Base-by-base conservation (phyloP, 2,888 invertebrate genomes). In the Stenotaenia linearis region DNA sequence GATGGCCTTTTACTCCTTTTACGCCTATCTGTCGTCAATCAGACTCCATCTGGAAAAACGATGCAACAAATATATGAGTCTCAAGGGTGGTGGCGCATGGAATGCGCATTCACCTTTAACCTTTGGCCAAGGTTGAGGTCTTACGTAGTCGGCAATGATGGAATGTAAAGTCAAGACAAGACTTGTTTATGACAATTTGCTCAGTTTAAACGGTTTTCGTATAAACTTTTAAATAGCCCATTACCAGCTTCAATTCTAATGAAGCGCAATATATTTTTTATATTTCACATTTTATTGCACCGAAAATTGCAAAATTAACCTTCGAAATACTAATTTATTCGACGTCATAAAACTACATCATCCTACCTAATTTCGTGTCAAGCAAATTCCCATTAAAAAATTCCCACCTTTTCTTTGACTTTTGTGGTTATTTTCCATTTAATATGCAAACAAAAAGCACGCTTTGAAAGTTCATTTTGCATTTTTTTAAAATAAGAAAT, bases 91-190 rank as follows among this genome's bases (percentile, higher is more conserved):
- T 69, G 69, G 69, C 69, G 23, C 69, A 10, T 69, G 69, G 69
- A 69, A 69, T 69, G 69, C 69, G 28, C 69, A 69, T 69, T 69
- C 69, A 69, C 69, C 69, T 69, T 69, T 69, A 10, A 69, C 69
- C 69, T 69, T 69, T 69, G 28, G 25, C 69, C 28, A 69, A 28
- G 69, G 69, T 69, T 69, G 69, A 69, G 69, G n/a, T 69, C 69
- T 69, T 69, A 69, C 28, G 69, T 28, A 69, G 69, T 69, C 69
- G 69, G 28, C 25, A 69, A 28, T 69, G 69, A 69, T 69, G 69
- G 69, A 69, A 69, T 69, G 69, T 28, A 69, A 69, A 69, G 69
- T 69, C 69, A 69, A 69, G 25, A 69, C 69, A 6, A 69, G 69
- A 69, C 69, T 25, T 69, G 69, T 69, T 69, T 69, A 69, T 28